Evolutionary conservation across 2,113 vertebrate genomes (phyloP).

Genomic region (Atractosteus spatula): DNA sequence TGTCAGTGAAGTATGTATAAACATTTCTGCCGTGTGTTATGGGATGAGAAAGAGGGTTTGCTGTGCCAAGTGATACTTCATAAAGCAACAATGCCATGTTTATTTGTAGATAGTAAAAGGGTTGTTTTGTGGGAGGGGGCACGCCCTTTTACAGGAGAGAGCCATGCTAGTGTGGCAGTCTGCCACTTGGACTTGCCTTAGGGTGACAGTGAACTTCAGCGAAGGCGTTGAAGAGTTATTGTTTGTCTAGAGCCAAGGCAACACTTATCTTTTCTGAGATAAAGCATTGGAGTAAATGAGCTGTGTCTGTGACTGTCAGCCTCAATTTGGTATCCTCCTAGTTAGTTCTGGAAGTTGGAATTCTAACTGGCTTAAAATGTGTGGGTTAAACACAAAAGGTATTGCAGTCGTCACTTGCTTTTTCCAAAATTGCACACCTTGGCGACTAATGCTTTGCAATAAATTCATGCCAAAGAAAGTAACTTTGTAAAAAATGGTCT

Average conservation of each 20-base stretch:
- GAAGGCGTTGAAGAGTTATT: conserved; percentile 11
- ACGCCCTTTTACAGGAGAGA: background rate
- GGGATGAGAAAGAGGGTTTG: background rate
- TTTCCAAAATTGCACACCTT: too few species aligned
- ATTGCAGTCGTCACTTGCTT: too few species aligned
- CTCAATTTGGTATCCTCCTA: background rate
- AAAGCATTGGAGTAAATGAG: conserved; percentile 4
- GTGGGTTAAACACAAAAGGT: too few species aligned
- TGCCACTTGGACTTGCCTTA: conserved; percentile 9
- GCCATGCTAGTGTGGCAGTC: background rate
- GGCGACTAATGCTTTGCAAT: too few species aligned
- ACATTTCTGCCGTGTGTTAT: background rate
- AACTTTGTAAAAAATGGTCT: too few species aligned
- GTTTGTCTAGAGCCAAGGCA: background rate
- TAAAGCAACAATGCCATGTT: conserved; percentile 10
- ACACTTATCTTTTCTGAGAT: background rate
- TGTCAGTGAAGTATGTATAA: background rate
- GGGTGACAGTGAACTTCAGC: background rate
- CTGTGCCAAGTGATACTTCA: background rate
- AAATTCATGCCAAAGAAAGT: too few species aligned
- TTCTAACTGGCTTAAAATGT: too few species aligned
- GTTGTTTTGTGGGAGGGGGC: background rate
- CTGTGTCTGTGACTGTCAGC: conserved; percentile 6
- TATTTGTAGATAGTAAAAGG: conserved; percentile 7
- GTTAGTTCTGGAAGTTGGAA: too few species aligned